These are phyloP conservation scores for Megalops atlanticus DNA, from an alignment of 2,113 vertebrate species.

Conservation along the genomic window DNA sequence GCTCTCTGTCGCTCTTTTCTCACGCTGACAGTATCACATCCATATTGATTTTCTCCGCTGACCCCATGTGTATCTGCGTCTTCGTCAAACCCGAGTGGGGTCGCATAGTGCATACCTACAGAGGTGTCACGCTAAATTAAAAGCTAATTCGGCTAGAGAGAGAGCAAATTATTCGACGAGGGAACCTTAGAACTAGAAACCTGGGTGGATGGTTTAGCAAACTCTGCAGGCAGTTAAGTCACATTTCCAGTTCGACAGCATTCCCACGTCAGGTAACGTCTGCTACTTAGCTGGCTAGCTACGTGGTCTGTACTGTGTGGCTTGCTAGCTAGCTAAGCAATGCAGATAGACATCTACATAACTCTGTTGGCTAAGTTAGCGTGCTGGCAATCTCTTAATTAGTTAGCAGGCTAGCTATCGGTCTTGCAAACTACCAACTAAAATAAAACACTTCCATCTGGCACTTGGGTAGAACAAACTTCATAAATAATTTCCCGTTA, in stretches of 20 bases:
- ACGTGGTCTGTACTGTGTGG: slow-evolving; percentile 13
- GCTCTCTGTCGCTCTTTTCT: background rate
- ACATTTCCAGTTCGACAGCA: too few relatives aligned
- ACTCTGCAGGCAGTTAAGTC: too few relatives aligned
- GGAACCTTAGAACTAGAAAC: background rate
- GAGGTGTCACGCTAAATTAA: background rate
- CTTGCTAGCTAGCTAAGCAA: slow-evolving; percentile 26
- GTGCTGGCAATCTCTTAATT: too few relatives aligned
- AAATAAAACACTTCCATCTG: background rate
- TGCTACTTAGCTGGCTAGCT: background rate
- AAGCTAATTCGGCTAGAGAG: background rate
- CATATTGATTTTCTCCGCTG: background rate
- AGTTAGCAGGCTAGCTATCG: slow-evolving; percentile 37
- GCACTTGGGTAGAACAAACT: background rate
- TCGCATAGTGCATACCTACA: background rate
- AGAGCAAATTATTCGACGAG: background rate
- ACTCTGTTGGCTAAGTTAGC: too few relatives aligned
- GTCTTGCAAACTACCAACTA: background rate
- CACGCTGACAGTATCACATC: background rate
- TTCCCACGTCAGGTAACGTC: background rate
- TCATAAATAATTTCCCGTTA: background rate
- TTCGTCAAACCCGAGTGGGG: background rate
- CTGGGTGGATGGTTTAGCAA: too few relatives aligned
- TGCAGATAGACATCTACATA: background rate
- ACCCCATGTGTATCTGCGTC: background rate